Conservation (phyloP, 92 coral and sea anemone species). For the Umimayanthus kanabou region DNA sequence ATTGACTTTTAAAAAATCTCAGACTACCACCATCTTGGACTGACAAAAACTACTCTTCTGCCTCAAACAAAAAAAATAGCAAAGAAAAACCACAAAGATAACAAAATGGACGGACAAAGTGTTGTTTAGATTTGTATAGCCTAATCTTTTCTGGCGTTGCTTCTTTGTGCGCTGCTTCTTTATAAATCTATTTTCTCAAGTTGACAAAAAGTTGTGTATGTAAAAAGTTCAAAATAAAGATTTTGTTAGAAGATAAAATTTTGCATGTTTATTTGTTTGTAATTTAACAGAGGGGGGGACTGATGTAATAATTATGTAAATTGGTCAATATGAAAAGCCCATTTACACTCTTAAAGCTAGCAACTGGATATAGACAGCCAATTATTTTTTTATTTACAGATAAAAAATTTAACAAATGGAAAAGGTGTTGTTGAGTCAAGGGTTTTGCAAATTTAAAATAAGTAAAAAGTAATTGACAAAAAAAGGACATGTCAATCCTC, state of each 20-base stretch:
- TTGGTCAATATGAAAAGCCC: too few relatives aligned
- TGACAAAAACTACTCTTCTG: conserved; percentile 35
- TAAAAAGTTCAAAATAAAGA: conserved; percentile 39
- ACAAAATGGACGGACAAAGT: conserved; percentile 7
- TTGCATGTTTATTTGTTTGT: neutral
- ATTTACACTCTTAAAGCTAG: too few relatives aligned
- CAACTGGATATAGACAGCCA: too few relatives aligned
- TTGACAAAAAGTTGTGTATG: conserved; percentile 34
- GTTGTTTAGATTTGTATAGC: conserved; percentile 32
- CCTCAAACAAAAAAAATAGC: conserved; percentile 2
- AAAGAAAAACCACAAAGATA: conserved; percentile 14
- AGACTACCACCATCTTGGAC: conserved; percentile 4
- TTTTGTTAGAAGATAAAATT: conserved; percentile 27
- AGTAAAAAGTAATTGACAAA: too few relatives aligned
- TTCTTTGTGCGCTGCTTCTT: conserved; percentile 34
- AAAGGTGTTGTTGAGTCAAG: too few relatives aligned
- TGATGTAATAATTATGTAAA: too few relatives aligned
- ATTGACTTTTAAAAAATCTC: conserved; percentile 40
- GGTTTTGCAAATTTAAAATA: too few relatives aligned
- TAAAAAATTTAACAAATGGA: too few relatives aligned
- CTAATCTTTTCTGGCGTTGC: conserved; percentile 29
- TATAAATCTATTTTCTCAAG: conserved; percentile 48
- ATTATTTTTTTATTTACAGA: too few relatives aligned
- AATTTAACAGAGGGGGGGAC: neutral
- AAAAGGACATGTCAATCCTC: too few relatives aligned